Evolutionary conservation across 2,888 invertebrate species (phyloP).

Genomic region (Caenorhabditis becei): DNA sequence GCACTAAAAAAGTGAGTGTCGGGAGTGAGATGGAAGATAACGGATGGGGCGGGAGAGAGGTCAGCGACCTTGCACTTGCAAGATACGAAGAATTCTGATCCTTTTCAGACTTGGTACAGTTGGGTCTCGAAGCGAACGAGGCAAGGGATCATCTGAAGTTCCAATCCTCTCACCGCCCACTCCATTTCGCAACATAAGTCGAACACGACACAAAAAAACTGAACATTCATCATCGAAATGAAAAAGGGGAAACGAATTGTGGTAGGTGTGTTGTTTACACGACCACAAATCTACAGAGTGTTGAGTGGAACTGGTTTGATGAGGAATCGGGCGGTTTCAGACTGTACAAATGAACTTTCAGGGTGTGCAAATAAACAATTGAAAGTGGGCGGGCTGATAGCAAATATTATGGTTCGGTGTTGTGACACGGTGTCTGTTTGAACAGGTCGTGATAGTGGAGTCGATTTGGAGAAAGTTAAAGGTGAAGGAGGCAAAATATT

Average conservation of each 20-base stretch:
- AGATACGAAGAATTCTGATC: too few relatives aligned
- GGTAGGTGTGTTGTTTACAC: slow-evolving; percentile 43
- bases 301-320: slow-evolving; percentile 50
- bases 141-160: too few relatives aligned
- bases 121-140: too few relatives aligned
- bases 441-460: slow-evolving; percentile 22
- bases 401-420: slow-evolving; percentile 24
- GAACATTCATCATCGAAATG: slow-evolving; percentile 6
- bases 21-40: slow-evolving; percentile 19
- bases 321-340: slow-evolving; percentile 6
- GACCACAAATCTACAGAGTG: slow-evolving; percentile 33
- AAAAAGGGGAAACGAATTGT: slow-evolving; percentile 2
- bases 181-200: too few relatives aligned
- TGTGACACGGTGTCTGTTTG: slow-evolving; percentile 30
- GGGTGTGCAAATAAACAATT: slow-evolving; percentile 36
- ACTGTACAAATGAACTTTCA: not conserved
- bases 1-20: slow-evolving; percentile 25
- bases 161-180: too few relatives aligned
- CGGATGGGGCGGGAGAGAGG: not conserved
- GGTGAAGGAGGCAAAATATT: not conserved
- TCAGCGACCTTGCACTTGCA: too few relatives aligned
- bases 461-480: slow-evolving; percentile 19
- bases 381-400: slow-evolving; percentile 1
- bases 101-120: too few relatives aligned
- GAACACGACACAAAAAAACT: not conserved